Evolutionary conservation across 2,797 vertebrate genomes (phyloP), one percentile per base, ranked within the genome.

Genomic region (Gobio occitaniae): DNA sequence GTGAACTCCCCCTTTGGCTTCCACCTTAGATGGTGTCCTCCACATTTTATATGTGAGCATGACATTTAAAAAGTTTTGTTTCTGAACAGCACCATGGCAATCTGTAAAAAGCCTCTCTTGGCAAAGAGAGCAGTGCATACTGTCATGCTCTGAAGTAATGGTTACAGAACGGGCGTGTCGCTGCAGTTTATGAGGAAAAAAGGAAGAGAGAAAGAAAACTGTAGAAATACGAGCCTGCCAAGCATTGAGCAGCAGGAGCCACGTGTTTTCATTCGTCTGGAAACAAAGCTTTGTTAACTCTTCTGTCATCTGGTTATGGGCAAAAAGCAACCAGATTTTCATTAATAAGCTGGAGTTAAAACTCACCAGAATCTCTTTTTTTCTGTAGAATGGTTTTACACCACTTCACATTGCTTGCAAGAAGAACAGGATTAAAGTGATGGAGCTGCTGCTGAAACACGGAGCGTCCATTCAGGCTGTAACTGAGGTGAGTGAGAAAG

Each of bases 341-440:
- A 83, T 78, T 83, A 29, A 75, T 44, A 72, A 80, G 52, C 13
- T 52, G 54, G 81, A 84, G 66, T 80, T 32, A 83, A 63, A 83
- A 50, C 1, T 6, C 81, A 59, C 76, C 82, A 85, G 80, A 70
- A 69, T 59, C 13, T 72, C 1, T 25, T 77, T 63, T 61, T 75
- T 80, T 10, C 13, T 89, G 84, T 88, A 99, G 98, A 99, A 99
- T 92, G 98, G 98, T 94, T 99, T 99, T 91, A 99, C 98, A 13
- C 98, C 98, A 3, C 96, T 99, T 92, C 98, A 99, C 91, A 99
- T 99, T 38, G 98, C 98, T 92, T 99, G 98, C 90, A 99, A 99
- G 95, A 99, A 99, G 91, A 99, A 99, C 91, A 93, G 98, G 91
- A 96, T 97, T 87, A 99, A 98, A 96, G 98, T 99, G 82, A 99